Conservation (phyloP, 2,113 vertebrate species). For the Pangasianodon hypophthalmus region DNA sequence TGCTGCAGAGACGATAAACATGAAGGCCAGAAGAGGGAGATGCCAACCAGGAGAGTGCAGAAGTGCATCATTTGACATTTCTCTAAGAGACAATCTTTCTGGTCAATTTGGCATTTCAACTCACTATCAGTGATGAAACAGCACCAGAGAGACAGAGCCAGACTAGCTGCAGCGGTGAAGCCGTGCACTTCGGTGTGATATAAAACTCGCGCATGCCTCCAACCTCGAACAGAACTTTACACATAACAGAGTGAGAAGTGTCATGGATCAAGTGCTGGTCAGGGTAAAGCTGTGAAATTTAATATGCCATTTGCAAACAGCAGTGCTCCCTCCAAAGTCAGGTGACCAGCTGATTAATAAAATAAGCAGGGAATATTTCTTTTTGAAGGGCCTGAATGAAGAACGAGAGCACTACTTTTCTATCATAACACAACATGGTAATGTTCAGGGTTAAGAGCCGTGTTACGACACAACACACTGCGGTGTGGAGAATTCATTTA, state of each 20-base stretch:
- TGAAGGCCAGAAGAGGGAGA: neutral
- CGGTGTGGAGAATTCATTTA: neutral
- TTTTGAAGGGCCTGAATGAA: neutral
- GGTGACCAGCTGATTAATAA: neutral
- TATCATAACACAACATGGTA: neutral
- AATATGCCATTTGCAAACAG: neutral
- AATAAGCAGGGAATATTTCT: neutral
- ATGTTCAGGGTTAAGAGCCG: neutral
- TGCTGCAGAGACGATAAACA: neutral
- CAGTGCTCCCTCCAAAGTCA: neutral
- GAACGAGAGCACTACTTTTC: neutral
- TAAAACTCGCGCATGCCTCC: neutral
- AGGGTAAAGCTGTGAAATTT: neutral
- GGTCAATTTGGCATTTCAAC: constrained; percentile 5
- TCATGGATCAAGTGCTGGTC: neutral
- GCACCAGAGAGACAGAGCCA: neutral
- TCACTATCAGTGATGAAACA: neutral
- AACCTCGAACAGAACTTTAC: neutral
- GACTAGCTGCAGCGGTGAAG: neutral
- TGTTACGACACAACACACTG: neutral
- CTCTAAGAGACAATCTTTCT: neutral
- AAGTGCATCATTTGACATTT: neutral
- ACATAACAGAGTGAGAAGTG: neutral
- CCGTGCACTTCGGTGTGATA: neutral
- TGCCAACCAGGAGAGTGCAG: neutral